These are phyloP conservation scores for Microtus richardsoni DNA, from an alignment of 2,113 vertebrate species.

Conservation along the genomic window DNA sequence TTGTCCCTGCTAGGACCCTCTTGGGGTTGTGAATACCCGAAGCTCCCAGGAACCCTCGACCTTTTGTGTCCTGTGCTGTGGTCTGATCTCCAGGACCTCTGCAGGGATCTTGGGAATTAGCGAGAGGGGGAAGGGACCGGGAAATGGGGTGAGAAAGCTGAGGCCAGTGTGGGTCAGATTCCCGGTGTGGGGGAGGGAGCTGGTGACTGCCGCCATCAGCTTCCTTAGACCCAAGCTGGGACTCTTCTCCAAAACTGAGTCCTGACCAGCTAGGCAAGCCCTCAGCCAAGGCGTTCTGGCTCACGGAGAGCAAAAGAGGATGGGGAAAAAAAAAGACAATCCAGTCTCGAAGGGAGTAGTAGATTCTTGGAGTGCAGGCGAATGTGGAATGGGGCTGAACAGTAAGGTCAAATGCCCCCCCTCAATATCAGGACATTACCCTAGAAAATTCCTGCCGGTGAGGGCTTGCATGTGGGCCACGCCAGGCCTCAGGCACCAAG, in stretches of 20 bases:
- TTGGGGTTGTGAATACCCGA: conserved; percentile 90
- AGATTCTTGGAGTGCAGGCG: background rate
- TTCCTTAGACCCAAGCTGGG: conserved; percentile 69
- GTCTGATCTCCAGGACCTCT: conserved; percentile 86
- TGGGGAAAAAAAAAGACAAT: too few species aligned
- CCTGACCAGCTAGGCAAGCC: background rate
- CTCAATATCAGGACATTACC: background rate
- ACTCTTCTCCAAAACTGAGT: conserved; percentile 48
- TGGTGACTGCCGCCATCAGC: conserved; percentile 60
- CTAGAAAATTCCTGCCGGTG: background rate
- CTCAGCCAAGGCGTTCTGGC: background rate
- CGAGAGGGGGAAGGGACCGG: conserved; percentile 42
- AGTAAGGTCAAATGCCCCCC: background rate
- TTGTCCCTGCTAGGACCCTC: conserved; percentile 89
- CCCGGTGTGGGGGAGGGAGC: conserved; percentile 72
- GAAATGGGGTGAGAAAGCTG: conserved; percentile 70
- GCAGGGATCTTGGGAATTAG: conserved; percentile 64
- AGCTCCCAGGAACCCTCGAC: conserved; percentile 91
- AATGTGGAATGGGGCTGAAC: background rate
- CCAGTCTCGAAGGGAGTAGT: background rate
- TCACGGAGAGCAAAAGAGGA: fast-evolving
- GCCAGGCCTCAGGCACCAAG: background rate
- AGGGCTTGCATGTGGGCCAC: background rate
- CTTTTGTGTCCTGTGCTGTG: conserved; percentile 88
- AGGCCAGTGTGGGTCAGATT: conserved; percentile 78